These are phyloP conservation scores for Arctopsyche grandis DNA, from an alignment of 1,140 invertebrate genomes.

Conservation along the genomic window DNA sequence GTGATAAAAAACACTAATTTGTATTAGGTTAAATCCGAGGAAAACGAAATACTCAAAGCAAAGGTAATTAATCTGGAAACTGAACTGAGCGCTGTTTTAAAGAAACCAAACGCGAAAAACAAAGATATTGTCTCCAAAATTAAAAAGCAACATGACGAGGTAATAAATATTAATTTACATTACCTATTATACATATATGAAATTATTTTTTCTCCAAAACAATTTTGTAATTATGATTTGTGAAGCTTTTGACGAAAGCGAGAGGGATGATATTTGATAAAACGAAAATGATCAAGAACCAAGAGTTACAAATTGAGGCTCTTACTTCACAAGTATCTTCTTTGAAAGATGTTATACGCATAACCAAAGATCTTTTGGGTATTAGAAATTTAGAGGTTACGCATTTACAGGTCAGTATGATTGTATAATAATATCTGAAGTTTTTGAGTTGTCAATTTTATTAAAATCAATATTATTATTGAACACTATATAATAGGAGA, in stretches of 20 bases:
- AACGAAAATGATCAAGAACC: conserved; percentile 76
- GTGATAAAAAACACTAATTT: neutral
- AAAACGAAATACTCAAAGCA: conserved; percentile 63
- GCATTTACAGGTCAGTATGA: conserved; percentile 70
- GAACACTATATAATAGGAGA: conserved; percentile 61
- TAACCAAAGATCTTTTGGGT: conserved; percentile 80
- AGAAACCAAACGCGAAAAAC: conserved; percentile 64
- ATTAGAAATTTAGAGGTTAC: conserved; percentile 81
- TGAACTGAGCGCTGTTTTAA: conserved; percentile 62
- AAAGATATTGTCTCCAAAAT: conserved; percentile 65
- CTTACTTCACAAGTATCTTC: conserved; percentile 76
- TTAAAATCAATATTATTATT: conserved; percentile 4
- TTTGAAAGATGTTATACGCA: conserved; percentile 79
- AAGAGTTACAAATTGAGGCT: conserved; percentile 78
- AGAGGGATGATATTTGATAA: conserved; percentile 75
- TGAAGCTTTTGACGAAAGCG: conserved; percentile 68
- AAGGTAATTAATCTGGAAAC: conserved; percentile 63
- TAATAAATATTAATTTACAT: conserved; percentile 44
- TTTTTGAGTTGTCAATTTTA: neutral
- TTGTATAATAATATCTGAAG: conserved; percentile 14
- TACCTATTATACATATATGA: neutral
- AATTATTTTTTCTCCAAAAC: no score
- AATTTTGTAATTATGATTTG: no score
- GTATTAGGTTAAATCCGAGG: conserved; percentile 62
- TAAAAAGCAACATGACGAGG: conserved; percentile 66